phyloP scores from a whole-genome alignment of 2,797 vertebrate species.

The Notolabrus celidotus region DNA sequence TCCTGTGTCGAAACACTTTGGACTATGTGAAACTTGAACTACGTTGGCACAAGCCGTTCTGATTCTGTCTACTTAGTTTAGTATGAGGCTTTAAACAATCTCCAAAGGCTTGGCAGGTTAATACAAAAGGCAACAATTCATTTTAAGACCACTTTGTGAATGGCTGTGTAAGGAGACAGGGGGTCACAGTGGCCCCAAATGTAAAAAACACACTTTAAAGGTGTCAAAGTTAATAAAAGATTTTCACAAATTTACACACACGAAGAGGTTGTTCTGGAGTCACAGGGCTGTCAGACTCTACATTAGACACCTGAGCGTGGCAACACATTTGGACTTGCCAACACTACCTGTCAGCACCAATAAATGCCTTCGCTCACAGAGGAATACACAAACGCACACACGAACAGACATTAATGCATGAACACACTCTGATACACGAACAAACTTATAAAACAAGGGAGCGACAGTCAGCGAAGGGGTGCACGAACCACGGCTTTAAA shows the following conservation, averaged over 20 bases:
- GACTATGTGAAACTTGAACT: neutral
- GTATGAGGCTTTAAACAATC: constrained; percentile 9
- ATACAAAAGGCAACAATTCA: constrained; percentile 22
- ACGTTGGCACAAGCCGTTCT: no score
- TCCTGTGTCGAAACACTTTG: no score
- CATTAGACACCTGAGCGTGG: constrained; percentile 47
- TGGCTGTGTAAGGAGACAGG: constrained; percentile 21
- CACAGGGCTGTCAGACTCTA: constrained; percentile 41
- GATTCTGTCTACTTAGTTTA: neutral
- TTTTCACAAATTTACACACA: constrained; percentile 4
- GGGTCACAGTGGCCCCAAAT: constrained; percentile 23
- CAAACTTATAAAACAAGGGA: constrained; percentile 10
- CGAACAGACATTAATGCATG: neutral
- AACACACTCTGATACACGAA: neutral
- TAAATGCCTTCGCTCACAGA: constrained; percentile 26
- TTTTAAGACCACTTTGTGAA: constrained; percentile 28
- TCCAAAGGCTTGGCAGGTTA: constrained; percentile 32
- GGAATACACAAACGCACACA: constrained; percentile 1
- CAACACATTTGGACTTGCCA: constrained; percentile 56
- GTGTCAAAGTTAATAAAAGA: constrained; percentile 42
- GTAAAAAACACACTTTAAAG: constrained; percentile 6
- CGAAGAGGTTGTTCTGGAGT: constrained; percentile 35
- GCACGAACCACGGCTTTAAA: constrained; percentile 50
- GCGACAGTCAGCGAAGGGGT: constrained; percentile 17
- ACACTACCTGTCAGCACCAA: constrained; percentile 62